Percentiles rank a stretch among this genome's conserved stretches.
Evolutionary conservation across 1,140 invertebrate species (phyloP).

Genomic region (Littorina saxatilis): DNA sequence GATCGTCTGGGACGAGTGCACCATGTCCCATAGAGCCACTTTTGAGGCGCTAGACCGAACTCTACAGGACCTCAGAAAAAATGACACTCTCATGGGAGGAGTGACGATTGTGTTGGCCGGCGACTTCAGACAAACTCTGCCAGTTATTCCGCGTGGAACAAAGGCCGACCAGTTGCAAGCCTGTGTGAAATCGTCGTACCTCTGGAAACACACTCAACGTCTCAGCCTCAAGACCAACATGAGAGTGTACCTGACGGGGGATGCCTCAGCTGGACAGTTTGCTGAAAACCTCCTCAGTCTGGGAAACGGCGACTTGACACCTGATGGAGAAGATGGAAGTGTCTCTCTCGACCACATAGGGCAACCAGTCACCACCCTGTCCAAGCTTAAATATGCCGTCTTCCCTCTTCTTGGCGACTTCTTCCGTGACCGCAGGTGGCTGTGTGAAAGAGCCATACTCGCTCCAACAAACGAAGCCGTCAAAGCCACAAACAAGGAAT

Average conservation of each 20-base stretch:
- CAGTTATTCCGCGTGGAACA: too few species aligned
- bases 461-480: background rate
- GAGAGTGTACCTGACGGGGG: background rate
- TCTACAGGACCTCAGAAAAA: constrained; percentile 51
- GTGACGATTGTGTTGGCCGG: constrained; percentile 60
- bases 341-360: background rate
- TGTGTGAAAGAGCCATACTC: constrained; percentile 4
- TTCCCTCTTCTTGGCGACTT: background rate
- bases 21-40: constrained; percentile 51
- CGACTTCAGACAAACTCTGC: constrained; percentile 33
- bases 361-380: background rate
- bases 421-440: background rate
- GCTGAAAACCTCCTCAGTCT: background rate
- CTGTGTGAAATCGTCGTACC: constrained; percentile 54
- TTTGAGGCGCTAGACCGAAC: constrained; percentile 48
- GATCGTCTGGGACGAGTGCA: constrained; percentile 62
- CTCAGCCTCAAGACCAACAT: constrained; percentile 17
- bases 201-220: constrained; percentile 56
- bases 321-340: background rate
- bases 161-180: constrained; percentile 46
- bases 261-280: background rate
- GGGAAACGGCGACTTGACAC: constrained; percentile 7
- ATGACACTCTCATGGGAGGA: constrained; percentile 37
- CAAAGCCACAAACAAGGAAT: background rate
- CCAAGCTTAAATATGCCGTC: background rate